Evolutionary conservation across 2,888 invertebrate genomes (phyloP), one percentile per base, ranked within the genome.

Genomic region (Idaea aversata): DNA sequence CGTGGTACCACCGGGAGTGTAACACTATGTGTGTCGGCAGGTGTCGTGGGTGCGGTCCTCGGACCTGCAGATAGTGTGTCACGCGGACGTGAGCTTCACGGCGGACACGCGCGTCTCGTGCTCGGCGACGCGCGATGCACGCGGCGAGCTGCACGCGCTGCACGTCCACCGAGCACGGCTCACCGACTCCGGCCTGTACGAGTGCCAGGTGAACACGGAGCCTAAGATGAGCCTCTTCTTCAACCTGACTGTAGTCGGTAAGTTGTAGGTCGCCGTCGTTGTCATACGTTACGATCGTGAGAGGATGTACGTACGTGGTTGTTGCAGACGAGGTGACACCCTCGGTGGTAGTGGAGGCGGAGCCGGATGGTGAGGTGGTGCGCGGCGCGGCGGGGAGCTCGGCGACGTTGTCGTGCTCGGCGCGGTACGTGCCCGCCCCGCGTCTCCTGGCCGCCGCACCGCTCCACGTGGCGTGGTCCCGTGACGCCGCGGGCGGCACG

Each of bases 141-240:
- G 59, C 61, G 66, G 60, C 64, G 59, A 94, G 61, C 94, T 94
- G 93, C 89, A 90, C 81, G 93, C 94, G 66, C 91, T 96, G 74
- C 90, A 93, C 75, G 93, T 96, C 72, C 92, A 93, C 74, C 93
- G 93, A n/a, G 94, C 95, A 68, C 94, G 93, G 68, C 80, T 87
- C 64, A 77, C 90, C 34, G 96, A 96, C 86, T 90, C 94, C 3
- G 96, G 96, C 70, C 93, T 94, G 72, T 96, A 96, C 88, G 96
- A 96, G 90, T 96, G 96, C 79, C 96, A 96, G 88, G 94, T 96
- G 78, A 96, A 96, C 88, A 95, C 95, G 0, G 96, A 96, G 78
- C 96, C 96, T 58, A 96, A 96, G 85, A 94, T 95, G 90, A 96
- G 95, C 89, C 93, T 94, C 73, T 94, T 94, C 76, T 94, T 95